Evolutionary conservation across 2,797 vertebrate genomes (phyloP), one percentile per base, ranked within the genome.

Genomic region (Danionella dracula): DNA sequence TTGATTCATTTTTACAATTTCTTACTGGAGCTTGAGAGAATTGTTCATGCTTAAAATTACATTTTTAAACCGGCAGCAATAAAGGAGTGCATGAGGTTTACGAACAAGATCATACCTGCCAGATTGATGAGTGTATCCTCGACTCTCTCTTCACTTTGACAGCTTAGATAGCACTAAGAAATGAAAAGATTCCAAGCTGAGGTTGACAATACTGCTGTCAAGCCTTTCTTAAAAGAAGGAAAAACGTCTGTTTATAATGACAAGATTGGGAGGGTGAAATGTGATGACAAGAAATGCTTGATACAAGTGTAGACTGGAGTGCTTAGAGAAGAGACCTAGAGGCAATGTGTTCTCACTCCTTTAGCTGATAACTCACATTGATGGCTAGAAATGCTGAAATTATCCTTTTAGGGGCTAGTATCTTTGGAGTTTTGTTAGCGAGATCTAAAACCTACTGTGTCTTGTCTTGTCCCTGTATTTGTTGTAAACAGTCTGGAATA

Each of bases 81-180:
- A 48, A 46, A 59, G 15, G 56, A 12, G 70, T 27, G 74, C 75
- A 73, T 72, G 74, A 17, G 41, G 76, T n/a, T n/a, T n/a, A n/a
- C n/a, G 80, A 69, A 88, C 89, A 89, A 86, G 89, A 89, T 86
- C 81, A 76, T 88, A 89, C 88, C 87, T 89, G 89, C 81, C 73
- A 68, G 75, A 46, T 68, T 17, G 64, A 76, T 82, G 79, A 60
- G 73, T 78, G 81, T 84, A 81, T 86, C 82, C 82, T 78, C 72
- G 81, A 70, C 82, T 84, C 78, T 77, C 82, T 82, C 78, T 74
- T 83, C 85, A 84, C 82, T 82, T 83, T 87, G 85, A 87, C 85
- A 87, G 86, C 85, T 86, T 80, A 83, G 81, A 89, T 86, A 83
- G 84, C 80, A 76, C 65, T 82, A 82, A 83, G 82, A 85, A 87